Conservation (phyloP, 2,888 invertebrate genomes). For the Schizaphis graminum region DNA sequence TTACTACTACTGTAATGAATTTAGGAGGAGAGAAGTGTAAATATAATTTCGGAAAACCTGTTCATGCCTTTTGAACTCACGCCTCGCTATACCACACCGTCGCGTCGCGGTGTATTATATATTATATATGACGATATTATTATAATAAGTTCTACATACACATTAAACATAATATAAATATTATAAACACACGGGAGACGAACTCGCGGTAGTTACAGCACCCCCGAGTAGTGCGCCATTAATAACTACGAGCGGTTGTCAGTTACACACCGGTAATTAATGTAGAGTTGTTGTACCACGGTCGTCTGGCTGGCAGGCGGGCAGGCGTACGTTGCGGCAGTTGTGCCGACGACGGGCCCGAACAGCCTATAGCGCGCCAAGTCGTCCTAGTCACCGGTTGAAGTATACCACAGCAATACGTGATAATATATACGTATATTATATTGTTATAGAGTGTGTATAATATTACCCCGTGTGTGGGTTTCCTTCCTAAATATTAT, state of each 20-base stretch:
- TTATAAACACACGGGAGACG: neutral
- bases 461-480: neutral
- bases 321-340: neutral
- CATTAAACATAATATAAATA: neutral
- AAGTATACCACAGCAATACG: neutral
- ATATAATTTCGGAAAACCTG: neutral
- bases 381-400: neutral
- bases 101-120: neutral
- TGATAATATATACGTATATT: neutral
- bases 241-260: constrained; percentile 64
- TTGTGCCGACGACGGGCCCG: constrained; percentile 7
- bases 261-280: constrained; percentile 62
- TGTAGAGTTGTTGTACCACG: constrained; percentile 38
- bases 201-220: constrained; percentile 17
- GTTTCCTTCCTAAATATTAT: neutral
- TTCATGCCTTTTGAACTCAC: neutral
- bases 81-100: neutral
- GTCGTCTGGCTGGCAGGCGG: neutral
- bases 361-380: neutral
- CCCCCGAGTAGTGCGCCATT: constrained; percentile 31
- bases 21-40: neutral
- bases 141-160: neutral
- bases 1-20: neutral
- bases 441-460: neutral
- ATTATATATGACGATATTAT: constrained; percentile 20